Percentiles rank a stretch among this genome's conserved stretches.
Conservation (phyloP, 1,140 invertebrate species). For the Anastrepha ludens region DNA sequence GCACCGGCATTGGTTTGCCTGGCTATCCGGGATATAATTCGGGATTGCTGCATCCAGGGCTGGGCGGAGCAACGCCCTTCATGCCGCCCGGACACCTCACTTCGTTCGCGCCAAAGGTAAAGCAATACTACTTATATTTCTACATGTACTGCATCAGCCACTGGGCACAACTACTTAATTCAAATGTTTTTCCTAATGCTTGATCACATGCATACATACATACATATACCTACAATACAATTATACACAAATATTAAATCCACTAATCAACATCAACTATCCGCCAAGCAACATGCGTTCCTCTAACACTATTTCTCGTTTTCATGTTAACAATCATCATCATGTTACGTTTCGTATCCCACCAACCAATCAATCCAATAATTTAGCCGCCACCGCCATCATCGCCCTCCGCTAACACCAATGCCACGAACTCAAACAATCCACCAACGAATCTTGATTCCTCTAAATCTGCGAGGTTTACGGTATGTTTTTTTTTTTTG, state of each 20-base stretch:
- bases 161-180: not conserved
- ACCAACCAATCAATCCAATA: constrained; percentile 48
- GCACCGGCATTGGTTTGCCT: constrained; percentile 82
- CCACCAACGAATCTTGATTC: constrained; percentile 61
- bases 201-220: not conserved
- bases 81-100: constrained; percentile 85
- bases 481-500: constrained; percentile 59
- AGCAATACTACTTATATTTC: constrained; percentile 56
- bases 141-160: not conserved
- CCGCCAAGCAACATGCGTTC: constrained; percentile 31
- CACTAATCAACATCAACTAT: constrained; percentile 30
- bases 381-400: constrained; percentile 57
- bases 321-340: constrained; percentile 56
- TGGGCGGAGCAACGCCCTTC: constrained; percentile 84
- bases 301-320: constrained; percentile 56
- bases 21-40: constrained; percentile 85
- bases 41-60: constrained; percentile 83
- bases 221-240: not conserved
- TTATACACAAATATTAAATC: constrained; percentile 19
- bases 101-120: constrained; percentile 93
- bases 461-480: constrained; percentile 61
- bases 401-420: constrained; percentile 54
- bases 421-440: constrained; percentile 56
- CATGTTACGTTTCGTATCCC: constrained; percentile 50
- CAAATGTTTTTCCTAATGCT: not conserved